A percentile compares a stretch with the other conserved stretches of the same genome.
phyloP scores from a whole-genome alignment of 1,140 invertebrate genomes.

The Patella vulgata region DNA sequence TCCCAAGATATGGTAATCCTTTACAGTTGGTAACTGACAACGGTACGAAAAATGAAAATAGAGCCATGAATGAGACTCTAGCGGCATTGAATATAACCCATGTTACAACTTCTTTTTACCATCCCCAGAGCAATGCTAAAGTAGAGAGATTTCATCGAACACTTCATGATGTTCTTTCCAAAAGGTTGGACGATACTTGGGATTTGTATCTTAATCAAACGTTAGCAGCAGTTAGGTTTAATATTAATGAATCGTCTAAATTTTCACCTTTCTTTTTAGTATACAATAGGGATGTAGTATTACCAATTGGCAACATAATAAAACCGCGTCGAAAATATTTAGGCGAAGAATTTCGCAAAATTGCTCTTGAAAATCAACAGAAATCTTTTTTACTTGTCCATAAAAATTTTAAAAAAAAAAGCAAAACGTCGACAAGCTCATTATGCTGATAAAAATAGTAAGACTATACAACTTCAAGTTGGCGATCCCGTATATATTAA shows the following conservation, averaged over 20 bases:
- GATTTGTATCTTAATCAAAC: constrained; percentile 29
- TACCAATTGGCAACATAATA: constrained; percentile 23
- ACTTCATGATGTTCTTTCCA: constrained; percentile 29
- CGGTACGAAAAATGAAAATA: constrained; percentile 26
- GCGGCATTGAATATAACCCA: constrained; percentile 18
- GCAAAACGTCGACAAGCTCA: constrained; percentile 11
- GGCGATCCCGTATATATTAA: constrained; percentile 17
- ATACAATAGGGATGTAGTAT: constrained; percentile 20
- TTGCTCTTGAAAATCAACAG: constrained; percentile 13
- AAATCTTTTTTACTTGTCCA: constrained; percentile 1
- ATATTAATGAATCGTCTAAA: constrained; percentile 12
- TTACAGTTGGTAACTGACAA: constrained; percentile 28
- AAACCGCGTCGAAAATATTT: constrained; percentile 25
- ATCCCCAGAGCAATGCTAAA: constrained; percentile 22
- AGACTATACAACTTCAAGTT: background rate
- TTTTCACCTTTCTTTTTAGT: constrained; percentile 15
- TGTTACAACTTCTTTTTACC: constrained; percentile 18
- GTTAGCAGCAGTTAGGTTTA: constrained; percentile 25
- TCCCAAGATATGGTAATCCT: constrained; percentile 18
- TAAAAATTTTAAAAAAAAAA: background rate
- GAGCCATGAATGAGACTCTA: constrained; percentile 11
- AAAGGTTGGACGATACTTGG: constrained; percentile 26
- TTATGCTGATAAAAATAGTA: constrained; percentile 6
- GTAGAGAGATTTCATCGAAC: constrained; percentile 31
- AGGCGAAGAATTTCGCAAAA: background rate